A percentile compares a stretch with the other conserved stretches of the same genome.
Conservation (phyloP, 2,797 vertebrate genomes). For the Sebastiscus albofasciatus region DNA sequence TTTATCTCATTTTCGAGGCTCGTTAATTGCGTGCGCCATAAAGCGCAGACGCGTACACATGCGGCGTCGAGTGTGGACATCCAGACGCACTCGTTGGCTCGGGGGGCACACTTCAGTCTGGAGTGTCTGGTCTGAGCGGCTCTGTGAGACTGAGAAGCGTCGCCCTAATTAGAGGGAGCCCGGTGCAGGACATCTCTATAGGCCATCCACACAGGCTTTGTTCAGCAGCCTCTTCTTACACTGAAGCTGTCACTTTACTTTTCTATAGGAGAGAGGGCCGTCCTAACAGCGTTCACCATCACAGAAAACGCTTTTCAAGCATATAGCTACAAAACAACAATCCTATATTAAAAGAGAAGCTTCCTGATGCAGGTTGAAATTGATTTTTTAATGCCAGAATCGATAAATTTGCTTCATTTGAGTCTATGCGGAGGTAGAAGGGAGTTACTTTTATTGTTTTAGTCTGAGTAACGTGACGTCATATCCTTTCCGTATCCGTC, state of each 20-base stretch:
- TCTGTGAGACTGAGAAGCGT: conserved; percentile 70
- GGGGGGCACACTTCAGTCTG: conserved; percentile 79
- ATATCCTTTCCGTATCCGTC: no score
- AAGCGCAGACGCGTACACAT: conserved; percentile 38
- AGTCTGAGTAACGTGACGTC: no score
- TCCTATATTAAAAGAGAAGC: neutral
- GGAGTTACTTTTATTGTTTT: no score
- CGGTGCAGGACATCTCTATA: conserved; percentile 75
- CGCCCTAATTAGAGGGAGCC: conserved; percentile 80
- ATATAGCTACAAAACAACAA: conserved; percentile 16
- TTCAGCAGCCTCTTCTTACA: conserved; percentile 68
- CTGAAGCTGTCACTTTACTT: conserved; percentile 78
- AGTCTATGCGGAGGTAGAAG: no score
- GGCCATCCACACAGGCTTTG: conserved; percentile 76
- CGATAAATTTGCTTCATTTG: no score
- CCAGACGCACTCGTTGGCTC: conserved; percentile 60
- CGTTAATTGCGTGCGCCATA: conserved; percentile 68
- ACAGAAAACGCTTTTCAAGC: conserved; percentile 38
- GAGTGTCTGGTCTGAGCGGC: conserved; percentile 76
- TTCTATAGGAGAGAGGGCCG: conserved; percentile 70
- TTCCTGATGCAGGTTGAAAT: neutral
- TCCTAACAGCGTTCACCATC: conserved; percentile 49
- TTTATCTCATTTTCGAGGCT: conserved; percentile 78
- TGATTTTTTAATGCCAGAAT: no score
- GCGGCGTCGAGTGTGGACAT: conserved; percentile 54